Base-by-base conservation (phyloP, 2,113 vertebrate genomes). In the Lepus europaeus region DNA sequence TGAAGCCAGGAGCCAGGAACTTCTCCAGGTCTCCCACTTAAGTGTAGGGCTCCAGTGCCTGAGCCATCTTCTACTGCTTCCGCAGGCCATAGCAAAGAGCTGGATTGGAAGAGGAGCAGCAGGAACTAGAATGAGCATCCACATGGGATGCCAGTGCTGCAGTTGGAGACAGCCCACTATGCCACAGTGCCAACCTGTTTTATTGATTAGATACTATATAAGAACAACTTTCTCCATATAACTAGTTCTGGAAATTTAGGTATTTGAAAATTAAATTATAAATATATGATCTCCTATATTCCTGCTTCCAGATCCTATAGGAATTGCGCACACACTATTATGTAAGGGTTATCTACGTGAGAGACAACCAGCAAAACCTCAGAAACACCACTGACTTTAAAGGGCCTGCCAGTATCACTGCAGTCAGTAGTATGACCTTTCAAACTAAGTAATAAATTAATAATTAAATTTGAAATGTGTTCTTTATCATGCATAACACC, bases 201-300 rank as follows among this genome's bases (percentile, higher is more conserved):
- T 68, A 22, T 45, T 53, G 91, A 45, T 33, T 92, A 6, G 31
- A 64, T 66, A 92, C 74, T 78, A 66, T 56, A 68, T 73, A 66
- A 82, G 2, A 23, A 66, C n/a, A 74, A 68, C 45, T 81, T 94
- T 31, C 16, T 45, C 53, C 0, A 16, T 74, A 1, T 93, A 79
- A 77, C 70, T 82, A 68, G n/a, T 87, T 31, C 87, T 87, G 66
- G n/a, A 39, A 77, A 83, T 73, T 66, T 83, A 72, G 63, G 56
- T 61, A 77, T 78, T 94, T 92, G 64, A 86, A 90, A 78, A 63
- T 78, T 87, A 82, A 94, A 61, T 39, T 61, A 12, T 12, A 82
- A 77, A 53, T 36, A 45, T 68, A 53, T 82, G 59, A 31, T 77
- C 27, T 80, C 11, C 5, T 17, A 29, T 51, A 8, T 81, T 66